phyloP scores from a whole-genome alignment of 2,888 invertebrate genomes.

The Yponomeuta cagnagella region DNA sequence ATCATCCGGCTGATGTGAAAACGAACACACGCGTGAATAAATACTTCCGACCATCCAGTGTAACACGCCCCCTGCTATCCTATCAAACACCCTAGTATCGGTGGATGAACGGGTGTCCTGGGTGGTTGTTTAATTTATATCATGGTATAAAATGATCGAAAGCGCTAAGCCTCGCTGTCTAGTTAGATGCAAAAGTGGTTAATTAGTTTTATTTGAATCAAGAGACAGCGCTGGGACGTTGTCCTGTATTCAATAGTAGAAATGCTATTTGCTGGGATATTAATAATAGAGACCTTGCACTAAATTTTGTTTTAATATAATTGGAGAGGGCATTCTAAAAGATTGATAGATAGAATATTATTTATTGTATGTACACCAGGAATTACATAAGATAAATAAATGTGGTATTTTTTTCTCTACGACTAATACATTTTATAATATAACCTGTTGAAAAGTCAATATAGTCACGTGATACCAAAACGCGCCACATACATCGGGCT shows the following conservation, averaged over 20 bases:
- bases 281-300: background rate
- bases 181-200: background rate
- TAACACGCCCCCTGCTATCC: background rate
- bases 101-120: background rate
- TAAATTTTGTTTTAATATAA: too few relatives aligned
- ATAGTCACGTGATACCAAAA: too few relatives aligned
- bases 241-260: background rate
- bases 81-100: background rate
- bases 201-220: background rate
- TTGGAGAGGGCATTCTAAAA: too few relatives aligned
- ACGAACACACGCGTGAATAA: slow-evolving; percentile 19
- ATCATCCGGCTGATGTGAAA: slow-evolving; percentile 18
- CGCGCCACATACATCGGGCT: too few relatives aligned
- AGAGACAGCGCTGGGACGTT: background rate
- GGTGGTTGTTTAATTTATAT: slow-evolving; percentile 12
- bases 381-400: too few relatives aligned
- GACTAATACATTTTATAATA: too few relatives aligned
- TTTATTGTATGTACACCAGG: too few relatives aligned
- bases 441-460: too few relatives aligned
- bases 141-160: slow-evolving; percentile 8
- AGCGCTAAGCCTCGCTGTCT: background rate
- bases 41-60: background rate
- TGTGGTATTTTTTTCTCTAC: too few relatives aligned
- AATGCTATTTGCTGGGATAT: background rate
- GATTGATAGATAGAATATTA: too few relatives aligned